Conservation (phyloP, 1,140 invertebrate genomes). For the Solen grandis region DNA sequence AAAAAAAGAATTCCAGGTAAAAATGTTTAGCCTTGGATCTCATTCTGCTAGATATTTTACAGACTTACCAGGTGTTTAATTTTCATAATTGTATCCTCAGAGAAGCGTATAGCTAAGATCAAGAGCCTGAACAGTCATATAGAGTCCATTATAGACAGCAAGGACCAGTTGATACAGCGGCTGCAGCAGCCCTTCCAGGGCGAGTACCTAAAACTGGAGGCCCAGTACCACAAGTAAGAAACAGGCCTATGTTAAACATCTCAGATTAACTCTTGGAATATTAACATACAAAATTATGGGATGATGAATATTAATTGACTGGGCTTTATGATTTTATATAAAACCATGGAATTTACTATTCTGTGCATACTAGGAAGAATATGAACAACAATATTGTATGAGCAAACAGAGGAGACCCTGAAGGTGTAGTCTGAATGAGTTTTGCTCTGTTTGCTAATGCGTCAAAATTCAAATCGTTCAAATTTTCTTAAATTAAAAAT, state of each 20-base stretch:
- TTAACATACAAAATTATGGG: neutral
- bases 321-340: too few relatives aligned
- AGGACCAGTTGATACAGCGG: constrained; percentile 64
- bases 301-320: too few relatives aligned
- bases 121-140: constrained; percentile 67
- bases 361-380: too few relatives aligned
- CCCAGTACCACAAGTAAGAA: constrained; percentile 72
- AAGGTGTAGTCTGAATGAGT: too few relatives aligned
- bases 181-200: constrained; percentile 74
- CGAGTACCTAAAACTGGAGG: constrained; percentile 72
- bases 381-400: too few relatives aligned
- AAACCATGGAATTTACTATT: too few relatives aligned
- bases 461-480: too few relatives aligned
- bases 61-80: neutral
- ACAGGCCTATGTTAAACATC: too few relatives aligned
- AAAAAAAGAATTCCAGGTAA: neutral
- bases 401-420: too few relatives aligned
- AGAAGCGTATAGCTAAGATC: constrained; percentile 63
- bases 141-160: constrained; percentile 68
- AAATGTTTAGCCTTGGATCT: neutral
- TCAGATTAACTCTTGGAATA: neutral
- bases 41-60: neutral
- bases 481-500: too few relatives aligned
- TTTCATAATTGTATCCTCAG: constrained; percentile 50
- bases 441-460: too few relatives aligned